Evolutionary conservation across 2,888 invertebrate genomes (phyloP), one percentile per base, ranked within the genome.

Genomic region (Byasa hedistus): DNA sequence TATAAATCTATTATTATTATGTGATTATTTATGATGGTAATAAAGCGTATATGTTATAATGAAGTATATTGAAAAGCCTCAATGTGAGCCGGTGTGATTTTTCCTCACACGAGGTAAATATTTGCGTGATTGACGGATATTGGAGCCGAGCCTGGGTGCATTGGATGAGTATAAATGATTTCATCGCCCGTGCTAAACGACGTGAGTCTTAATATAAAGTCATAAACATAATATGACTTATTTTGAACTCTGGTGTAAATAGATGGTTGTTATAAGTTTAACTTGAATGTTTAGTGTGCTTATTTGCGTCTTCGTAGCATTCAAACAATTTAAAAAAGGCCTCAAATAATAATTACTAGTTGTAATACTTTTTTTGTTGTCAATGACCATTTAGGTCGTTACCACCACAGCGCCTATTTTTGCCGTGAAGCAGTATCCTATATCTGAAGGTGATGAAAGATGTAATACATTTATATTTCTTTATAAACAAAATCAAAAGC

Each of bases 61-160:
- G 48, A 19, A 48, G 48, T 48, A 48, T n/a, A 48, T 48, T n/a
- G 48, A 48, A n/a, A 48, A 48, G 19, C 2, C 48, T 48, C 48
- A 48, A 39, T 5, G n/a, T 48, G 5, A 19, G 48, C 48, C 48
- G 48, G 19, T n/a, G 48, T n/a, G 48, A 48, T 48, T 48, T 48
- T 48, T 48, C 48, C 48, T 8, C 48, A 48, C n/a, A 48, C n/a
- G 48, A 48, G 48, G 48, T 48, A 48, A 48, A 48, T 48, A 48
- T 48, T 48, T 48, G 48, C 48, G 48, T 48, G n/a, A 48, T 48
- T 48, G 48, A 48, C 48, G 48, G n/a, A 48, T 48, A 48, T 48
- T 48, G 48, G 48, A 48, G 48, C 48, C 48, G 48, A 48, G 48
- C n/a, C 48, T 48, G 48, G n/a, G 48, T 48, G 48, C 48, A 48